Evolutionary conservation across 1,140 invertebrate species (phyloP).

Genomic region (Drosophila athabasca): DNA sequence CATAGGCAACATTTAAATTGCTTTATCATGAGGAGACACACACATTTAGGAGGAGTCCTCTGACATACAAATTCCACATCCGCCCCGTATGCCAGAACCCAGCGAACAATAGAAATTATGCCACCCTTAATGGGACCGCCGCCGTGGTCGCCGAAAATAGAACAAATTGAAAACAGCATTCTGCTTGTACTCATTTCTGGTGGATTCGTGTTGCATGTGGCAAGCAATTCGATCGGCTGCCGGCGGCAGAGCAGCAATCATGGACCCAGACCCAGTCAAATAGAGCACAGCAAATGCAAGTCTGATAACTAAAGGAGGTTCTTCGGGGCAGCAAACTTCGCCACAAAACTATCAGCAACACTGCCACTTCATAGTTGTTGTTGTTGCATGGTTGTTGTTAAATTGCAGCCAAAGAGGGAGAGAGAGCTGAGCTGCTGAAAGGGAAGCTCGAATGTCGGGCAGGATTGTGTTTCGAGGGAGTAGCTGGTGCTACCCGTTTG

Average conservation of each 20-base stretch:
- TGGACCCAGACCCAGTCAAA: conserved; percentile 52
- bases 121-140: conserved; percentile 26
- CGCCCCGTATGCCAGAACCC: conserved; percentile 48
- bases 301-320: conserved; percentile 50
- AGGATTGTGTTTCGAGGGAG: conserved; percentile 28
- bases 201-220: conserved; percentile 49
- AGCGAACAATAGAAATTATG: conserved; percentile 43
- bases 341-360: conserved; percentile 59
- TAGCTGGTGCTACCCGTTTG: conserved; percentile 44
- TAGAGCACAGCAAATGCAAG: conserved; percentile 59
- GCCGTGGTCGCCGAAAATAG: conserved; percentile 6
- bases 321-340: conserved; percentile 50
- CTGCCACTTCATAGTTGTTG: conserved; percentile 30
- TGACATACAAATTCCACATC: conserved; percentile 35
- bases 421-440: conserved; percentile 22
- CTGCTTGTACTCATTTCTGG: not conserved
- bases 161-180: conserved; percentile 38
- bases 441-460: conserved; percentile 40
- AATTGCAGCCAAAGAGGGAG: conserved; percentile 29
- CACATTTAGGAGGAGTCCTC: not conserved
- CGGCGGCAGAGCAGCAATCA: conserved; percentile 56
- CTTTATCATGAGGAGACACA: conserved; percentile 24
- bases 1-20: conserved; percentile 30
- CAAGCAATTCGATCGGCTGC: conserved; percentile 71
- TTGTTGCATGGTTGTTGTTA: conserved; percentile 16